These are phyloP conservation scores for Channa striata DNA, from an alignment of 2,797 vertebrate species.

Conservation along the genomic window DNA sequence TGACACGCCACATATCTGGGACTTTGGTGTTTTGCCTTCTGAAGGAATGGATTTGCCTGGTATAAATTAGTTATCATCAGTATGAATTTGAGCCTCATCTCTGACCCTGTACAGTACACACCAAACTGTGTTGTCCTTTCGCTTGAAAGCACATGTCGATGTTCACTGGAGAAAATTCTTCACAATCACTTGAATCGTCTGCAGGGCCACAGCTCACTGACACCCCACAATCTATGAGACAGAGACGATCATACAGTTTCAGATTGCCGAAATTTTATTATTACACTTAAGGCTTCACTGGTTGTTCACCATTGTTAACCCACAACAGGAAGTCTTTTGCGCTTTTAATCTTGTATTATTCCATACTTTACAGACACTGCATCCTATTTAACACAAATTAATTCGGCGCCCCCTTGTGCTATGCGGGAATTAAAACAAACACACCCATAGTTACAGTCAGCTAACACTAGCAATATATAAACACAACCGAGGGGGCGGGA, in stretches of 20 bases:
- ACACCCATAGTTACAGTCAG: no score
- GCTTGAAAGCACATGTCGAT: constrained; percentile 46
- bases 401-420: no score
- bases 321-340: no score
- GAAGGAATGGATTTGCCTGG: background rate
- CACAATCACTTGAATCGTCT: constrained; percentile 4
- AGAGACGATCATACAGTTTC: background rate
- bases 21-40: background rate
- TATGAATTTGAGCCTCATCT: background rate
- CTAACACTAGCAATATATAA: no score
- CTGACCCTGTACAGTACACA: constrained; percentile 22
- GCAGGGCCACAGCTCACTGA: constrained; percentile 64
- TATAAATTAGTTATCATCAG: background rate
- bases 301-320: no score
- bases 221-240: constrained; percentile 67
- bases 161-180: constrained; percentile 34
- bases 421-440: no score
- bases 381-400: no score
- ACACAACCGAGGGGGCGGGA: no score
- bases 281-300: no score
- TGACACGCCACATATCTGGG: background rate
- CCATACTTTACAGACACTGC: no score
- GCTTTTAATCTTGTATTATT: no score
- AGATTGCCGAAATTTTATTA: no score
- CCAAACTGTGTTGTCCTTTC: constrained; percentile 35